These are phyloP conservation scores for Dugesia japonica DNA, from an alignment of 2,888 invertebrate genomes.

Conservation along the genomic window DNA sequence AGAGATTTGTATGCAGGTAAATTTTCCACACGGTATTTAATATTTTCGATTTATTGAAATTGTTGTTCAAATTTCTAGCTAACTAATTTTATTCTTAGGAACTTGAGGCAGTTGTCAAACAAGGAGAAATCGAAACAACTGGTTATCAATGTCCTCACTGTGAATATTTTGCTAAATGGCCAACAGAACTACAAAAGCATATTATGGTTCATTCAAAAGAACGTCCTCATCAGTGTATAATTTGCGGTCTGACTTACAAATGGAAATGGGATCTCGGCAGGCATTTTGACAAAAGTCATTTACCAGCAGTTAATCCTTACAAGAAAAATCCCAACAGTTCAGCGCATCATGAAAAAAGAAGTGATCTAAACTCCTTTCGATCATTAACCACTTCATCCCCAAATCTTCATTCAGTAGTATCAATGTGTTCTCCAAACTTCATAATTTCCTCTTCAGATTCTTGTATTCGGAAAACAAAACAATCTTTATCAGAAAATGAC, in stretches of 20 bases:
- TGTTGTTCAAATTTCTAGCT: too few species aligned
- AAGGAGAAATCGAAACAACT: slow-evolving; percentile 6
- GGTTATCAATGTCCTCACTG: slow-evolving; percentile 44
- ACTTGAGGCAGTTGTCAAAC: neutral
- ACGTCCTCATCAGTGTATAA: slow-evolving; percentile 43
- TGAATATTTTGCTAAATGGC: slow-evolving; percentile 44
- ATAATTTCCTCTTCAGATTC: neutral
- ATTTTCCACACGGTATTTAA: too few species aligned
- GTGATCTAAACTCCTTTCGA: neutral
- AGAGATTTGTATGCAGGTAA: slow-evolving; percentile 30
- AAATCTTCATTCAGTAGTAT: neutral
- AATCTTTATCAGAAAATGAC: neutral
- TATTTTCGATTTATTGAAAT: too few species aligned
- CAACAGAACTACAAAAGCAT: slow-evolving; percentile 45
- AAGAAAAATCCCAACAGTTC: slow-evolving; percentile 36
- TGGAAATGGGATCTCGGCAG: slow-evolving; percentile 47
- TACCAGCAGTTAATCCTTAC: slow-evolving; percentile 42
- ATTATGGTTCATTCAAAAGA: slow-evolving; percentile 45
- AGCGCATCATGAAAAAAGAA: neutral
- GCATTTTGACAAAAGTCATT: slow-evolving; percentile 46
- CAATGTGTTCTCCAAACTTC: neutral
- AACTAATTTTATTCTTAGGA: neutral
- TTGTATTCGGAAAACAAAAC: neutral
- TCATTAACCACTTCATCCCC: neutral
- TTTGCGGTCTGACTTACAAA: slow-evolving; percentile 45